Percentiles rank a stretch among this genome's conserved stretches.
Conservation (phyloP, 2,888 invertebrate genomes). For the Trichopria drosophilae region DNA sequence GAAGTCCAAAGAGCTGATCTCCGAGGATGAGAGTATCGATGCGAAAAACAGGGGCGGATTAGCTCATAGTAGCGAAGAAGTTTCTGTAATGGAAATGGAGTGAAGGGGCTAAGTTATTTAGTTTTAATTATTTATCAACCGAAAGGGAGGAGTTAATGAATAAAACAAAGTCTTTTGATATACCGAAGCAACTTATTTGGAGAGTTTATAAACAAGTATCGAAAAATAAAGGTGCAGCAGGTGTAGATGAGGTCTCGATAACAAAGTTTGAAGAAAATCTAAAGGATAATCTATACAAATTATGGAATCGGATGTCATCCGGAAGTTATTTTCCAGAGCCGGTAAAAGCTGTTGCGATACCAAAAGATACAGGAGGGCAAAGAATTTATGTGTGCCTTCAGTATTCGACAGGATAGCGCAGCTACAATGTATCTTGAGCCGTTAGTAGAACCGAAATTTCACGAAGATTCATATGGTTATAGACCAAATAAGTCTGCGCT, state of each 20-base stretch:
- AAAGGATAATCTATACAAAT: slow-evolving; percentile 5
- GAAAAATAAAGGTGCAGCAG: slow-evolving; percentile 4
- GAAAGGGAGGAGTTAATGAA: neutral
- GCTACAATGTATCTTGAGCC: neutral
- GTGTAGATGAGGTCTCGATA: slow-evolving; percentile 1
- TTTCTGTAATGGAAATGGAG: slow-evolving; percentile 10
- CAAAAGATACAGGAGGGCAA: neutral
- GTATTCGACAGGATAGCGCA: slow-evolving; percentile 9
- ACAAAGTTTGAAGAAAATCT: slow-evolving; percentile 1
- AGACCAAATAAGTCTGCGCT: slow-evolving; percentile 10
- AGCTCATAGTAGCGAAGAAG: slow-evolving; percentile 8
- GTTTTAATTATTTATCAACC: slow-evolving; percentile 8
- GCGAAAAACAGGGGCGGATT: slow-evolving; percentile 5
- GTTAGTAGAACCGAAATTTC: slow-evolving; percentile 3
- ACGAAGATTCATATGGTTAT: slow-evolving; percentile 12
- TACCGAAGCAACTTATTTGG: neutral
- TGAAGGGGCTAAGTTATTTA: slow-evolving; percentile 5
- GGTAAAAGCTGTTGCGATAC: slow-evolving; percentile 9
- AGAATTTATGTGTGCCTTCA: slow-evolving; percentile 8
- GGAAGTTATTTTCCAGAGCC: slow-evolving; percentile 8
- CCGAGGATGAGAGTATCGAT: slow-evolving; percentile 3
- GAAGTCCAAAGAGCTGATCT: neutral
- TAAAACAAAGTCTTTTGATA: slow-evolving; percentile 4
- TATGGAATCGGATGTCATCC: slow-evolving; percentile 10
- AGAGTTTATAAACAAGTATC: neutral